Evolutionary conservation across 2,113 vertebrate species (phyloP), one percentile per base, ranked within the genome.

Genomic region (Callopanchax toddi): DNA sequence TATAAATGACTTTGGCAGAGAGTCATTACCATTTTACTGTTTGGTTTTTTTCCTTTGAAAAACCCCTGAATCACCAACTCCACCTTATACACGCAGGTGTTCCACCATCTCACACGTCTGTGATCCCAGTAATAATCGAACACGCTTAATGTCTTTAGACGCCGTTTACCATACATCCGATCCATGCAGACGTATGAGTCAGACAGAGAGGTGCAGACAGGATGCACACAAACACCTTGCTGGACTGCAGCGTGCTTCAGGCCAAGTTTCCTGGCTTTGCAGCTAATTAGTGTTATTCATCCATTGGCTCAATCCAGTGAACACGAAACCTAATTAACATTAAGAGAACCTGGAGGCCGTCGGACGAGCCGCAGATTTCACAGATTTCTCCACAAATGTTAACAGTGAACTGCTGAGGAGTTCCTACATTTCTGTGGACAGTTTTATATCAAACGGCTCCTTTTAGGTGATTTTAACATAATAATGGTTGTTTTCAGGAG

Each of bases 281-380:
- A 57, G 67, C 82, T 89, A 79, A 89, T 89, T 87, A 82, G 67
- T 74, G 82, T 83, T 87, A 73, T 79, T 87, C 60, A 77, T 86
- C 75, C 76, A 81, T 81, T 58, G 50, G 39, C 81, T 82, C 67
- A 85, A 87, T 85, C 68, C 78, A 83, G 71, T 72, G 54, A 76
- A 76, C 62, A 82, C 51, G 66, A 67, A 6, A 22, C n/a, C 66
- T 85, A 82, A 90, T 89, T 87, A 87, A 81, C 80, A 80, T 74
- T 80, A 68, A 75, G 74, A 54, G 36, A 40, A 54, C 74, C 25
- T 76, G 55, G 51, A 78, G 59, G 59, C 54, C 66, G 45, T 53
- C 32, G 67, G 67, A 51, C 48, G 16, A 74, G 67, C 57, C 13
- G 49, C 22, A 25, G 21, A 68, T 65, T 58, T 49, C n/a, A 59